A percentile compares a stretch with the other conserved stretches of the same genome.
phyloP scores from a whole-genome alignment of 2,113 vertebrate genomes.

The Pomatostomus ruficeps region DNA sequence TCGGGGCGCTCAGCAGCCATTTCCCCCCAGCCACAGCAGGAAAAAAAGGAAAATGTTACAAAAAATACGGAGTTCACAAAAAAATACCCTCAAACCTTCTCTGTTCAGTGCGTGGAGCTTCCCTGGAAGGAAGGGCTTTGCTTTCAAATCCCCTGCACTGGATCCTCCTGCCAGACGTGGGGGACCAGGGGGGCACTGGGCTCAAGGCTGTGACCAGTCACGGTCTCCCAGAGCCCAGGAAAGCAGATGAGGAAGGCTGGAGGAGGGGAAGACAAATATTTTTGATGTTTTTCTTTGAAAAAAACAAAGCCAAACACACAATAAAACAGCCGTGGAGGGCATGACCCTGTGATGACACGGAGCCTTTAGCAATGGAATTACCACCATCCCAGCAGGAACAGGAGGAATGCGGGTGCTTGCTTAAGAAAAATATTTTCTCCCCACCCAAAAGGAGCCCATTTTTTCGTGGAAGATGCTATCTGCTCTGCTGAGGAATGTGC shows the following conservation, averaged over 20 bases:
- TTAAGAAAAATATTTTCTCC: not conserved
- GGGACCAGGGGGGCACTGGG: not conserved
- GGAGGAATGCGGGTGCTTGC: conserved; percentile 16
- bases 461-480: not conserved
- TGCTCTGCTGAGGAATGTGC: not conserved
- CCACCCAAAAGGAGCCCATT: not conserved
- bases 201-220: not conserved
- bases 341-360: not conserved
- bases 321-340: not conserved
- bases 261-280: not conserved
- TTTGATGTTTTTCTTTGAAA: not conserved
- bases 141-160: not conserved
- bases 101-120: accelerated
- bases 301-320: not conserved
- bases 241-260: not conserved
- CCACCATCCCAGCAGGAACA: not conserved
- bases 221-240: not conserved
- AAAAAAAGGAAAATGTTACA: not conserved
- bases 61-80: not conserved
- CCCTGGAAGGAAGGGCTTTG: not conserved
- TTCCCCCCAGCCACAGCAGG: not conserved
- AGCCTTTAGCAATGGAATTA: not conserved
- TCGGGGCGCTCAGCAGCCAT: accelerated
- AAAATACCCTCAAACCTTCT: not conserved
- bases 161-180: accelerated